Conservation (phyloP, 1,140 invertebrate species). For the Alviniconcha marisindica region DNA sequence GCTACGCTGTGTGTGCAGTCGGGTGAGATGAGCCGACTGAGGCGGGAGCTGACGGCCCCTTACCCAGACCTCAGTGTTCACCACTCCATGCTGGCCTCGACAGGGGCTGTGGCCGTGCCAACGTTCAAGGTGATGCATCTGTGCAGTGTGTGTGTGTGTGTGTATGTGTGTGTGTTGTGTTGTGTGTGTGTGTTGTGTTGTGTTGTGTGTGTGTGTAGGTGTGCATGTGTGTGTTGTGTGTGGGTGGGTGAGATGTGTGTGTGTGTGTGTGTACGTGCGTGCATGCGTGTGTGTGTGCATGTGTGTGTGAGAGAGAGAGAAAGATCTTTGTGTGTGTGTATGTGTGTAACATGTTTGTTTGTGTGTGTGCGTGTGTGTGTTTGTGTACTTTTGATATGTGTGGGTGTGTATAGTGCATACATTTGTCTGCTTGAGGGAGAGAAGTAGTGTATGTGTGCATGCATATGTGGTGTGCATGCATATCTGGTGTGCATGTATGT, state of each 20-base stretch:
- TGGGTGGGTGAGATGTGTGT: background rate
- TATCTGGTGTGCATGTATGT: background rate
- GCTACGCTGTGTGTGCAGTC: slow-evolving; percentile 11
- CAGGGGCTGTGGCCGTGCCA: background rate
- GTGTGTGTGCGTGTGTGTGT: too few species aligned
- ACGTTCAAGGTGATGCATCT: background rate
- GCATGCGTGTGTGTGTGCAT: background rate
- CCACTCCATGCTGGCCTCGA: slow-evolving; percentile 13
- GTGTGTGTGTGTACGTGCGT: background rate
- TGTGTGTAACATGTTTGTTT: too few species aligned
- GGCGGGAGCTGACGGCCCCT: slow-evolving; percentile 27
- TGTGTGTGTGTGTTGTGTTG: background rate
- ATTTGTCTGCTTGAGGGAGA: too few species aligned
- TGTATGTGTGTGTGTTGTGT: too few species aligned
- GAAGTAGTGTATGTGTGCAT: background rate
- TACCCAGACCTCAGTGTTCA: slow-evolving; percentile 26
- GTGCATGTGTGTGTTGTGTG: background rate
- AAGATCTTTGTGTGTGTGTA: background rate
- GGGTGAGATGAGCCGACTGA: slow-evolving; percentile 25
- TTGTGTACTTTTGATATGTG: too few species aligned
- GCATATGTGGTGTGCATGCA: background rate
- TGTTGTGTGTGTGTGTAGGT: background rate
- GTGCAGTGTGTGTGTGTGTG: too few species aligned
- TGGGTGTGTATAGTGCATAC: too few species aligned
- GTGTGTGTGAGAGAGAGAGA: background rate